phyloP scores from a whole-genome alignment of 2,888 invertebrate species.

The Chymomyza fuscimana region DNA sequence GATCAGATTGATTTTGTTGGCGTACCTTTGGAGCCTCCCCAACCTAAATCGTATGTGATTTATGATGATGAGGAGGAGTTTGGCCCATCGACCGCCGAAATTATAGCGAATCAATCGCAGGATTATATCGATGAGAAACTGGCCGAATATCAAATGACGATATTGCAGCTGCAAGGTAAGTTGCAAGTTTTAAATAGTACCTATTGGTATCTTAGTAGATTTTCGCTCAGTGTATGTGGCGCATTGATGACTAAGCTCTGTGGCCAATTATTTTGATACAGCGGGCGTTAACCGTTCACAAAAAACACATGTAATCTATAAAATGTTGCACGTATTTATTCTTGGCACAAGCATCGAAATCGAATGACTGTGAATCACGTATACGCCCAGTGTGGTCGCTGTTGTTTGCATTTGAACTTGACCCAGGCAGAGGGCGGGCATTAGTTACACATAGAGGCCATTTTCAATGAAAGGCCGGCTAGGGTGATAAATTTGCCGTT shows the following conservation, averaged over 20 bases:
- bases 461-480: neutral
- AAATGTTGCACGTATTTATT: conserved; percentile 14
- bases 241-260: conserved; percentile 20
- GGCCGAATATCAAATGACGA: conserved; percentile 95
- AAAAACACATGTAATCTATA: conserved; percentile 10
- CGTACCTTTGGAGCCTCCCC: conserved; percentile 87
- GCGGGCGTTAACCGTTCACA: conserved; percentile 1
- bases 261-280: neutral
- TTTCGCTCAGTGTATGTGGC: conserved; percentile 1
- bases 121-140: conserved; percentile 96
- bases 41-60: conserved; percentile 83
- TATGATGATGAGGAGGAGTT: conserved; percentile 86
- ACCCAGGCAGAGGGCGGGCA: conserved; percentile 48
- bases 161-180: conserved; percentile 93
- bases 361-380: conserved; percentile 47
- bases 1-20: conserved; percentile 82
- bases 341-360: conserved; percentile 41
- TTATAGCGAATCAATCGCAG: conserved; percentile 95
- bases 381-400: neutral
- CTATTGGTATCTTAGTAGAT: neutral
- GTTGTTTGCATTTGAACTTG: conserved; percentile 56
- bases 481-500: neutral
- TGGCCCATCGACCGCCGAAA: conserved; percentile 93
- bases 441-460: neutral
- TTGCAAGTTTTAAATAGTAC: conserved; percentile 28